Evolutionary conservation across 2,113 vertebrate genomes (phyloP).

Genomic region (Probosciger aterrimus): DNA sequence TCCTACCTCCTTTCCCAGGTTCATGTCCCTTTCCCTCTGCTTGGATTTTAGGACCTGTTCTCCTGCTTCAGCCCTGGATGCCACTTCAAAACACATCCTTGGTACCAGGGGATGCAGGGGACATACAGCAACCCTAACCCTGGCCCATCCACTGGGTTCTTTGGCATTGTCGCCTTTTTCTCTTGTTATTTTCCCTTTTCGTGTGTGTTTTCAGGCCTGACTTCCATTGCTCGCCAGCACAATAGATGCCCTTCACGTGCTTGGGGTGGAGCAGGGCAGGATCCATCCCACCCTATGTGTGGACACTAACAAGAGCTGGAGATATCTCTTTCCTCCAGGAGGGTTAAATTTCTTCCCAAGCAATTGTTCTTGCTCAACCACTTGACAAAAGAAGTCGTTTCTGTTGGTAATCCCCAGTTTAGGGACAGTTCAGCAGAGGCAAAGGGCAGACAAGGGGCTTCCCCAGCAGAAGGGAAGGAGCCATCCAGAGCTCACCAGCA

Average conservation of each 20-base stretch:
- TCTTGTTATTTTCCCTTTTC: not conserved
- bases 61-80: not conserved
- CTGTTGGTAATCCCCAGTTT: not conserved
- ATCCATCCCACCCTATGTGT: not conserved
- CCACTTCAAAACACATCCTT: not conserved
- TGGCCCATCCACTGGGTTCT: accelerated
- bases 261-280: not conserved
- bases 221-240: not conserved
- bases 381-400: not conserved
- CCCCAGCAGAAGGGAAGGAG: not conserved
- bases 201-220: not conserved
- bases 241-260: not conserved
- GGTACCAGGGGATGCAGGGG: not conserved
- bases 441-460: not conserved
- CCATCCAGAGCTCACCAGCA: accelerated
- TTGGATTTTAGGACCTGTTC: not conserved
- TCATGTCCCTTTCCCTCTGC: not conserved
- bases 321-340: not conserved
- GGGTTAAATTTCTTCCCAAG: not conserved
- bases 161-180: not conserved
- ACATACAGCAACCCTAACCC: accelerated
- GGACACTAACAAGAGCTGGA: not conserved
- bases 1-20: not conserved
- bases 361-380: not conserved
- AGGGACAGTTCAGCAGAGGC: not conserved